Evolutionary conservation across 1,140 invertebrate species (phyloP), one percentile per base, ranked within the genome.

Genomic region (Sarcophaga peregrina): DNA sequence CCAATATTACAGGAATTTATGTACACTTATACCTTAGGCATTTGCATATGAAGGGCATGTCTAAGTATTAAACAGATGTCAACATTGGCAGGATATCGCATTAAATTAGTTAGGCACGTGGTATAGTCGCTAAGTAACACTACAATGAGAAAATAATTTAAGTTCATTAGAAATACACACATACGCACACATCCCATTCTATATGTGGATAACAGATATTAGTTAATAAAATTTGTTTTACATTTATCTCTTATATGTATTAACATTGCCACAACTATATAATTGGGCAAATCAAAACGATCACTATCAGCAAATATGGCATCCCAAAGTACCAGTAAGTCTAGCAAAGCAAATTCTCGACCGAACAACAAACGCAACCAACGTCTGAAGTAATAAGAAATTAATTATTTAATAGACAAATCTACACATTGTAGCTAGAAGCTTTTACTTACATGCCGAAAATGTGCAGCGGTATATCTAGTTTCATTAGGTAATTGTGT

Each of bases 311-410:
- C 93, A 91, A 97, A 96, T 48, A 96, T 93, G 50, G 95, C 95
- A 86, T 96, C 95, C 96, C 96, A 96, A 2, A 96, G 87, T 45
- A 94, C 92, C 11, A 96, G 91, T 48, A 96, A 89, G 86, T 96
- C 95, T 68, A 94, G 91, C 80, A 96, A 92, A 17, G 94, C 92
- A 90, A 96, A 96, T 89, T 96, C 96, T 15, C 96, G 91, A 0
- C 95, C 95, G 91, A 96, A 96, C 3, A 96, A 89, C 58, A 96
- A 88, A 11, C 96, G 92, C 11, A 96, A 89, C 96, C 96, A 96
- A 2, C 96, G 95, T 84, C 95, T 96, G 90, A 0, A 92, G 91
- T 52, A 87, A 20, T 52, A 52, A 68, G 20, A 8, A 68, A 5
- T 68, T 37, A 37, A 37, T 37, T 75, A 68, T 78, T 54, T 10